These are phyloP conservation scores for Entomobrya proxima DNA, from an alignment of 2,888 invertebrate genomes.

Conservation along the genomic window DNA sequence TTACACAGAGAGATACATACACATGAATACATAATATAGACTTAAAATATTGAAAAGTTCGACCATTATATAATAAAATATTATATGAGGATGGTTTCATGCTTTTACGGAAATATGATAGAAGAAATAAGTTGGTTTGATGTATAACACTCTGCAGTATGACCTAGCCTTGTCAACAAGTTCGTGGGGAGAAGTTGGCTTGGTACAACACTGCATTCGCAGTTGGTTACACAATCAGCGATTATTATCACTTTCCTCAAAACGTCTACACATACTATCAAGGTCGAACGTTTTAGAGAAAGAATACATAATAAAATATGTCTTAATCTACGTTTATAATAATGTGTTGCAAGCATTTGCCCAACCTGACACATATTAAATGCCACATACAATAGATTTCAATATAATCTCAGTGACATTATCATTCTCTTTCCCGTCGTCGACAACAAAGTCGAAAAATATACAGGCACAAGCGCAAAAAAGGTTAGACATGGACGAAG, in stretches of 20 bases:
- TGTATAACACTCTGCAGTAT: not conserved
- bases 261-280: no score
- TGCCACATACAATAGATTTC: not conserved
- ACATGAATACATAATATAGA: constrained; percentile 4
- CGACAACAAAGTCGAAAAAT: not conserved
- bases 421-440: not conserved
- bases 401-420: not conserved
- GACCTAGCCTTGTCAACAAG: not conserved
- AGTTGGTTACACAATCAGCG: no score
- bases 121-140: not conserved
- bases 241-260: no score
- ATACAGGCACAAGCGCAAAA: not conserved
- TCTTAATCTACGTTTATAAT: not conserved
- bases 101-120: not conserved
- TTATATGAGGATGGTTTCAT: not conserved
- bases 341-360: not conserved
- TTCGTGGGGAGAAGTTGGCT: not conserved
- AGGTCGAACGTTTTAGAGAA: no score
- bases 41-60: no score
- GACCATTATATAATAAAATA: not conserved
- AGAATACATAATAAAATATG: no score
- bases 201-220: no score
- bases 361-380: constrained; percentile 19
- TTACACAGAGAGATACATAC: constrained; percentile 20
- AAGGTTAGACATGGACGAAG: constrained; percentile 7